A percentile compares a stretch with the other conserved stretches of the same genome.
Conservation (phyloP, 2,797 vertebrate genomes). For the Melanotaenia maccullochi region DNA sequence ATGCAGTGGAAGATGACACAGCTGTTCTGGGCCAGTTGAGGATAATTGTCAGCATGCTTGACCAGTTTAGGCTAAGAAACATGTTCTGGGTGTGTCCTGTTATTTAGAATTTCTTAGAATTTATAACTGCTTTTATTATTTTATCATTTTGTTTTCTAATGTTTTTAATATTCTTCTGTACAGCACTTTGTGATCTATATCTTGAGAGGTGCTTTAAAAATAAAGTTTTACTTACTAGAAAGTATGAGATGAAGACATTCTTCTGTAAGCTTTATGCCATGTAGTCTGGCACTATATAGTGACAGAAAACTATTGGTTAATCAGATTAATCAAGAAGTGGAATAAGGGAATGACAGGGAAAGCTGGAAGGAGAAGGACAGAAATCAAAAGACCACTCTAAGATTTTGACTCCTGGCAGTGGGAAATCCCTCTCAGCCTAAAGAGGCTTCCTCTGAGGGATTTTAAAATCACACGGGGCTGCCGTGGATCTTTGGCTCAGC, state of each 20-base stretch:
- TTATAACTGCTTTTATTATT: no score
- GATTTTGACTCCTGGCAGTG: slow-evolving; percentile 43
- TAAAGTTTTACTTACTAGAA: neutral
- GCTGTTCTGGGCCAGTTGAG: neutral
- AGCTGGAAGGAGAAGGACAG: slow-evolving; percentile 29
- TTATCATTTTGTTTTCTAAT: no score
- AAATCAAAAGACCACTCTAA: slow-evolving; percentile 55
- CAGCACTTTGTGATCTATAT: no score
- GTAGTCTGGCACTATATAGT: neutral
- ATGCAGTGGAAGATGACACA: neutral
- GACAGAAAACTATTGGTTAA: neutral
- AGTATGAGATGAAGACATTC: neutral
- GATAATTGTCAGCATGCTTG: neutral
- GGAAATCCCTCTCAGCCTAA: slow-evolving; percentile 68
- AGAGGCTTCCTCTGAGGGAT: slow-evolving; percentile 57
- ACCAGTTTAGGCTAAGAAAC: neutral
- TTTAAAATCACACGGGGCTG: slow-evolving; percentile 62
- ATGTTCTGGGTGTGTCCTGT: neutral
- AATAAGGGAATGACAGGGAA: slow-evolving; percentile 46
- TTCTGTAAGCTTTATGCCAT: neutral
- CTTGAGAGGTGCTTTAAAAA: no score
- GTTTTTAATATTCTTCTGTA: no score
- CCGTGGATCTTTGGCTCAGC: slow-evolving; percentile 37
- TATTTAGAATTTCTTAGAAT: no score
- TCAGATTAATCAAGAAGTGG: slow-evolving; percentile 22